Conservation (phyloP, 2,888 invertebrate genomes). For the Pseudoips prasinana region DNA sequence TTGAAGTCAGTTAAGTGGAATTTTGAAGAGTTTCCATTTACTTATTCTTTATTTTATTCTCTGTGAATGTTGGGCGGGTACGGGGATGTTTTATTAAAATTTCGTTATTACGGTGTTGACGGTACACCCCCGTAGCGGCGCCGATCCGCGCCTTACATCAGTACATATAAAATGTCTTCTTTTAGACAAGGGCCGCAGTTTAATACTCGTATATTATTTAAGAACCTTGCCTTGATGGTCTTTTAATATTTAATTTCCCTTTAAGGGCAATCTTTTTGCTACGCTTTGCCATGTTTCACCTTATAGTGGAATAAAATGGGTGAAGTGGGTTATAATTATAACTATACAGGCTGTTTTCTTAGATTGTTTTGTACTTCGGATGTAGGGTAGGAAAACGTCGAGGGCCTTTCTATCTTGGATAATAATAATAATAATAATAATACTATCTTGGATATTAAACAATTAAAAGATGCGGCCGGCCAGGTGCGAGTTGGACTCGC, state of each 20-base stretch:
- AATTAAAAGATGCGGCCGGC: no score
- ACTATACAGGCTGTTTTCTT: no score
- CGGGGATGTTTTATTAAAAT: slow-evolving; percentile 67
- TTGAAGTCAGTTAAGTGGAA: slow-evolving; percentile 49
- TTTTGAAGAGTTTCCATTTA: slow-evolving; percentile 47
- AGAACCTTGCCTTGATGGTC: slow-evolving; percentile 61
- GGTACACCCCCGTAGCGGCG: slow-evolving; percentile 32
- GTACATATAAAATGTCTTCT: slow-evolving; percentile 40
- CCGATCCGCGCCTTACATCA: slow-evolving; percentile 31
- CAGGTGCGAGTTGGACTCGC: no score
- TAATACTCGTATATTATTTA: slow-evolving; percentile 68
- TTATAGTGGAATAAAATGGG: no score
- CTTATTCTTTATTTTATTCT: slow-evolving; percentile 50
- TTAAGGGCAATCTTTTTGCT: slow-evolving; percentile 49
- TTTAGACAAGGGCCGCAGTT: slow-evolving; percentile 53
- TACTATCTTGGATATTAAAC: no score
- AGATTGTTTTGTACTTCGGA: no score
- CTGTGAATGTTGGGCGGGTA: slow-evolving; percentile 39
- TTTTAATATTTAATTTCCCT: slow-evolving; percentile 76
- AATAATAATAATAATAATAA: no score
- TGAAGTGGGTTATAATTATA: no score
- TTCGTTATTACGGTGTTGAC: slow-evolving; percentile 63
- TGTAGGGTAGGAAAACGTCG: no score
- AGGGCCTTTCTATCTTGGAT: no score
- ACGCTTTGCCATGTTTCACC: slow-evolving; percentile 42